Conservation (phyloP, 2,113 vertebrate genomes). For the Epinephelus moara region DNA sequence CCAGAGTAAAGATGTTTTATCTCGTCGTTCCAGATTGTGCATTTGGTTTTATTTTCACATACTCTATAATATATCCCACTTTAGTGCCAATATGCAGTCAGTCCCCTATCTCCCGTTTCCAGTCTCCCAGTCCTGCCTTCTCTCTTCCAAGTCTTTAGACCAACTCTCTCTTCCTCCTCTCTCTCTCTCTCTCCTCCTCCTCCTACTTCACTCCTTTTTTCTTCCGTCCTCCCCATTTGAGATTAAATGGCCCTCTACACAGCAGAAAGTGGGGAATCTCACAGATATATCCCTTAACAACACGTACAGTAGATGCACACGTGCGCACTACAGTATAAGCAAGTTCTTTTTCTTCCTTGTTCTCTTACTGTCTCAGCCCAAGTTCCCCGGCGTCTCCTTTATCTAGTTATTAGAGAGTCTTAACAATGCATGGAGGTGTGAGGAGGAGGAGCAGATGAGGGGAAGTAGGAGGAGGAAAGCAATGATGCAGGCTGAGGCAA, state of each 20-base stretch:
- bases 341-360: conserved; percentile 10
- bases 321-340: neutral
- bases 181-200: neutral
- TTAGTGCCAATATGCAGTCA: conserved; percentile 53
- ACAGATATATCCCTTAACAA: conserved; percentile 26
- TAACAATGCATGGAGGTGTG: conserved; percentile 64
- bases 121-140: conserved; percentile 52
- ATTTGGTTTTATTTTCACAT: conserved; percentile 53
- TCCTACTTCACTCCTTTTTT: conserved; percentile 18
- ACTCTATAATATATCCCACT: conserved; percentile 29
- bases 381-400: conserved; percentile 63
- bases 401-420: conserved; percentile 70
- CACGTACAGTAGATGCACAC: conserved; percentile 3
- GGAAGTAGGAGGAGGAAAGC: conserved; percentile 48
- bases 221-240: conserved; percentile 32
- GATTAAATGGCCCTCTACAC: conserved; percentile 43
- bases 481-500: conserved; percentile 54
- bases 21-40: conserved; percentile 47
- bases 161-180: conserved; percentile 33
- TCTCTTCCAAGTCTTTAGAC: conserved; percentile 54
- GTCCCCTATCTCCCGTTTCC: conserved; percentile 59
- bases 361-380: conserved; percentile 39
- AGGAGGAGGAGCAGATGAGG: conserved; percentile 51
- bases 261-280: conserved; percentile 46
- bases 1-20: conserved; percentile 59